Evolutionary conservation across 1,140 invertebrate species (phyloP).

Genomic region (Aphaenogaster rudis): DNA sequence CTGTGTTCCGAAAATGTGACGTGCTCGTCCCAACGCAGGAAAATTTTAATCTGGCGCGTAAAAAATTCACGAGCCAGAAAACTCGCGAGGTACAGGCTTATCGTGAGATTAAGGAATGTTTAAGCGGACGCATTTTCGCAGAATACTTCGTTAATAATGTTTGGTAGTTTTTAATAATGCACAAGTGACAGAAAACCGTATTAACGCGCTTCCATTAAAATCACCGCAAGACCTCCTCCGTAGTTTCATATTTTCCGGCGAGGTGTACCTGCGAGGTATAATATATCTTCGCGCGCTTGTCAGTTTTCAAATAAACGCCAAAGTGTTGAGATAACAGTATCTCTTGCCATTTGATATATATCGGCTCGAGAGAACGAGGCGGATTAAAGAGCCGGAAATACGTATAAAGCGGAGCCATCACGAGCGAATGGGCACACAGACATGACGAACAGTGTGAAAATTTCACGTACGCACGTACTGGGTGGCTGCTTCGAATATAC

Average conservation of each 20-base stretch:
- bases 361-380: constrained; percentile 20
- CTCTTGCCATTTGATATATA: constrained; percentile 28
- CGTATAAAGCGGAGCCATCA: constrained; percentile 35
- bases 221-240: background rate
- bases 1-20: constrained; percentile 28
- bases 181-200: background rate
- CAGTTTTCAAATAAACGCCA: constrained; percentile 37
- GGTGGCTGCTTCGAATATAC: constrained; percentile 68
- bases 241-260: background rate
- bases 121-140: background rate
- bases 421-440: constrained; percentile 48
- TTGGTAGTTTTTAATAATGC: constrained; percentile 8
- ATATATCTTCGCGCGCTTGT: background rate
- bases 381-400: constrained; percentile 58
- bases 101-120: constrained; percentile 31
- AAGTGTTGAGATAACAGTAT: constrained; percentile 33
- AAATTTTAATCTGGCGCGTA: constrained; percentile 20
- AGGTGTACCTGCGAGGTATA: background rate
- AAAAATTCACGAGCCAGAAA: background rate
- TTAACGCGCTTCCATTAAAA: constrained; percentile 10
- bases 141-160: constrained; percentile 20
- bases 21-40: background rate
- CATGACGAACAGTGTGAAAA: constrained; percentile 68
- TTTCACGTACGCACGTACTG: constrained; percentile 69
- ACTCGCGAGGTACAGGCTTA: background rate